A percentile compares a stretch with the other conserved stretches of the same genome.
Evolutionary conservation across 30 jellyfish, hydroid and myxozoan genomes (phyloP).

Genomic region (Nemopilema nomurai): DNA sequence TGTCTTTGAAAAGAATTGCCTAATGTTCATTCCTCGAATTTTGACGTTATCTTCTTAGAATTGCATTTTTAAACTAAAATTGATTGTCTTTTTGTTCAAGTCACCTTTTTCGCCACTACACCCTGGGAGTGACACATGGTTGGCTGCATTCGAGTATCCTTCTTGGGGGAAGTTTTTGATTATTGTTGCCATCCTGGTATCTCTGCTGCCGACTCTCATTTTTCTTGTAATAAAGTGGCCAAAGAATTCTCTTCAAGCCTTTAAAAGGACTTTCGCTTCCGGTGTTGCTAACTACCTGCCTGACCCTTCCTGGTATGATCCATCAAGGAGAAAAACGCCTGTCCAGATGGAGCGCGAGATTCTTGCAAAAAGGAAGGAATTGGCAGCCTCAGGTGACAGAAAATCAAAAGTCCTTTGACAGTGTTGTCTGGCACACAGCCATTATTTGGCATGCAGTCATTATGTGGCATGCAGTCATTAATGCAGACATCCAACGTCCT

Average conservation of each 20-base stretch:
- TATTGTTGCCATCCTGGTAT: conserved; percentile 51
- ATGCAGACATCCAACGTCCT: too few relatives aligned
- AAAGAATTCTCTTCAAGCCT: conserved; percentile 65
- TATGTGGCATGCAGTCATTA: too few relatives aligned
- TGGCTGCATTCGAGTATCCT: conserved; percentile 68
- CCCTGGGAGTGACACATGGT: conserved; percentile 81
- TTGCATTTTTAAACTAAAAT: background rate
- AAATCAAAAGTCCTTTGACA: conserved; percentile 42
- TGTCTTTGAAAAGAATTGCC: too few relatives aligned
- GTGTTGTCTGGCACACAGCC: too few relatives aligned
- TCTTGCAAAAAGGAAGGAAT: conserved; percentile 26
- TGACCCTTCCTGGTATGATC: conserved; percentile 83
- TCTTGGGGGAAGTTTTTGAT: conserved; percentile 86
- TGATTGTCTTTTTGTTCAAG: conserved; percentile 36
- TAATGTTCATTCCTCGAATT: too few relatives aligned
- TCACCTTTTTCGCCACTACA: conserved; percentile 78
- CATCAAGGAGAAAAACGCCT: conserved; percentile 73
- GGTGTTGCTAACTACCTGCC: conserved; percentile 78
- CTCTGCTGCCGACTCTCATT: conserved; percentile 74
- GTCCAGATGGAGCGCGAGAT: conserved; percentile 71
- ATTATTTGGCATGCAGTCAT: too few relatives aligned
- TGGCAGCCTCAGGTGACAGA: conserved; percentile 20
- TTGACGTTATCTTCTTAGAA: background rate
- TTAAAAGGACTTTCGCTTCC: conserved; percentile 65
- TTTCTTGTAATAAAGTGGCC: conserved; percentile 84